Evolutionary conservation across 2,888 invertebrate genomes (phyloP), one percentile per base, ranked within the genome.

Genomic region (Eupelmus urozonus): DNA sequence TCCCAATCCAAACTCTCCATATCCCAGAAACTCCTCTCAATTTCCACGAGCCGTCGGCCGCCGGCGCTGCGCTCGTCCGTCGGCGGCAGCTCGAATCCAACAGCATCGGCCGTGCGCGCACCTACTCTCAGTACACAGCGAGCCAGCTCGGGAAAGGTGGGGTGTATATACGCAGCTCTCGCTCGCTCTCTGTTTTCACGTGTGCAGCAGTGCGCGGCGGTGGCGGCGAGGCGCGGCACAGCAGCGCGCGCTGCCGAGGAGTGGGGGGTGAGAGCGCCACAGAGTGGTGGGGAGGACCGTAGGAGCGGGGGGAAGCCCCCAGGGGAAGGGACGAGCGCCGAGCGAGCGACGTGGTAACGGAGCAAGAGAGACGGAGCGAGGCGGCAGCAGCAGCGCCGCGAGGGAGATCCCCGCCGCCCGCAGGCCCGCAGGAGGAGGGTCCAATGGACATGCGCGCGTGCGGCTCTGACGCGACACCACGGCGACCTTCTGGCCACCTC

Each of bases 371-470:
- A 70, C 25, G 59, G 27, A 51, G 49, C 40, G 40, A n/a, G n/a
- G n/a, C n/a, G n/a, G 13, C 9, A 34, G 9, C 9, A 5, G 3
- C 3, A 16, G 13, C 45, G 7, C 16, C 2, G 7, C 34, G 53
- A 60, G 27, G 34, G 34, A 42, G n/a, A 16, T 20, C 55, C 60
- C 63, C 49, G 34, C 67, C 55, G 29, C 45, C 42, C 70, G 25
- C 45, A 23, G 29, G 71, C 20, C 80, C 82, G 85, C 80, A 82
- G 86, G 84, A 85, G 88, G 88, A 87, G 88, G 87, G 88, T 89
- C 91, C 91, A 91, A 91, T 91, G 89, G 90, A 88, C 91, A 91
- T 91, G 89, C 90, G 88, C 91, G 91, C 91, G 91, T 91, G 91
- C 91, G 89, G 89, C 89, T 89, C 89, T 87, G 88, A 85, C 88